A percentile compares a stretch with the other conserved stretches of the same genome.
Evolutionary conservation across 53 echinoderm and acorn worm genomes (phyloP).

Genomic region (Zoroaster sp.): DNA sequence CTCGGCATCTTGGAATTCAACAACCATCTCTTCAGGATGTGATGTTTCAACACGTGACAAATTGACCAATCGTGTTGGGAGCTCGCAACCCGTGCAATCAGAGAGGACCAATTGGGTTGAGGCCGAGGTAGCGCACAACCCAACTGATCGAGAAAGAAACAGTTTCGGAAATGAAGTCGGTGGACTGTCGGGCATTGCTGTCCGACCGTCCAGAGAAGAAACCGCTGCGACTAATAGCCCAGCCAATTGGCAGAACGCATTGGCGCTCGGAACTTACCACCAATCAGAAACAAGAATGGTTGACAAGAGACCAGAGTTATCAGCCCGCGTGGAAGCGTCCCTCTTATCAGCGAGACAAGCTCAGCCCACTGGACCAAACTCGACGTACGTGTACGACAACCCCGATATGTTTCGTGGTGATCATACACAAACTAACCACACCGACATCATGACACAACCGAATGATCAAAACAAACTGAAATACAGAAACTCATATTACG

Average conservation of each 20-base stretch:
- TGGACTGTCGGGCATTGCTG: background rate
- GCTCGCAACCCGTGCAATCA: background rate
- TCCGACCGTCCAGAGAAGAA: background rate
- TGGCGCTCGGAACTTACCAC: background rate
- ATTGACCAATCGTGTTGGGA: background rate
- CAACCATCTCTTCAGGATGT: background rate
- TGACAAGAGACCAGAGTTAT: background rate
- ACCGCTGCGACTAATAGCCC: background rate
- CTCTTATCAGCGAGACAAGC: background rate
- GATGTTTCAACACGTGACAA: background rate
- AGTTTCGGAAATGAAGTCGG: background rate
- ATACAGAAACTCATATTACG: slow-evolving; percentile 35
- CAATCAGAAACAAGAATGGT: background rate
- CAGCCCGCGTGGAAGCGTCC: background rate
- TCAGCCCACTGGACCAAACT: background rate
- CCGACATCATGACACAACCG: background rate
- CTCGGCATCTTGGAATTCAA: background rate
- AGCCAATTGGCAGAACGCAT: background rate
- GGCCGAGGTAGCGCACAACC: background rate
- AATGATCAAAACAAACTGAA: background rate
- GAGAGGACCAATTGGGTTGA: background rate
- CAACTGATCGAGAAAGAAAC: background rate
- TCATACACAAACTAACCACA: background rate
- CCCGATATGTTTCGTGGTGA: background rate
- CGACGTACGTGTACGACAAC: slow-evolving; percentile 1